These are phyloP conservation scores for Muscidifurax raptorellus DNA, from an alignment of 1,140 invertebrate genomes.

Conservation along the genomic window DNA sequence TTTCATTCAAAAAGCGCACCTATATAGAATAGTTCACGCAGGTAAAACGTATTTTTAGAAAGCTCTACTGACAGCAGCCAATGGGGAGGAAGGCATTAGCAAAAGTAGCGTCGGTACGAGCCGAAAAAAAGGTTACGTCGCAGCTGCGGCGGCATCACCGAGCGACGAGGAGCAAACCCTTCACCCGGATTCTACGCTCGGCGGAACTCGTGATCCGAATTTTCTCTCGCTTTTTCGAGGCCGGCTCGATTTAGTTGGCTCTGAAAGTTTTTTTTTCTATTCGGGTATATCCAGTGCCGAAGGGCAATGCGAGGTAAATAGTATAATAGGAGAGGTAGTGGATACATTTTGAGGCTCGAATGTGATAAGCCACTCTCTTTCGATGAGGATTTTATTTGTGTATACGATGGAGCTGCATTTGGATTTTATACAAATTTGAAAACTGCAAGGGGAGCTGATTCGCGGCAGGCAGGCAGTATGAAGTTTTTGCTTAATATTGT, in stretches of 20 bases:
- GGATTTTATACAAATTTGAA: too few relatives aligned
- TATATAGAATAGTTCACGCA: neutral
- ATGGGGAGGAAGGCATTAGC: neutral
- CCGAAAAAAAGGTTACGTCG: neutral
- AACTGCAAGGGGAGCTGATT: too few relatives aligned
- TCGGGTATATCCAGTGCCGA: neutral
- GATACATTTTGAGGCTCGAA: neutral
- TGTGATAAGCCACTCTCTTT: neutral
- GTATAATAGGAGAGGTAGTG: neutral
- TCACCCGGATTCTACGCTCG: neutral
- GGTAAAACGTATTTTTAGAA: neutral
- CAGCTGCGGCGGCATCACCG: neutral
- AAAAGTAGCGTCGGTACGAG: neutral
- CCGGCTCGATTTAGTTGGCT: neutral
- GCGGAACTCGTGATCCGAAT: slow-evolving; percentile 19
- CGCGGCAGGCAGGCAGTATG: too few relatives aligned
- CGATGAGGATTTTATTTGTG: neutral
- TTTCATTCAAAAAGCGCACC: neutral
- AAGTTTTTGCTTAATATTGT: too few relatives aligned
- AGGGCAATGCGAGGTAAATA: neutral
- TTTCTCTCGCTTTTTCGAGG: neutral
- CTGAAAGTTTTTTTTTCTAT: neutral
- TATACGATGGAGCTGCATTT: neutral
- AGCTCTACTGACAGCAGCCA: neutral
- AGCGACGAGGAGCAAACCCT: neutral